A percentile compares a stretch with the other conserved stretches of the same genome.
phyloP scores from a whole-genome alignment of 53 echinoderm and acorn worm genomes.

The Mesocentrotus franciscanus region DNA sequence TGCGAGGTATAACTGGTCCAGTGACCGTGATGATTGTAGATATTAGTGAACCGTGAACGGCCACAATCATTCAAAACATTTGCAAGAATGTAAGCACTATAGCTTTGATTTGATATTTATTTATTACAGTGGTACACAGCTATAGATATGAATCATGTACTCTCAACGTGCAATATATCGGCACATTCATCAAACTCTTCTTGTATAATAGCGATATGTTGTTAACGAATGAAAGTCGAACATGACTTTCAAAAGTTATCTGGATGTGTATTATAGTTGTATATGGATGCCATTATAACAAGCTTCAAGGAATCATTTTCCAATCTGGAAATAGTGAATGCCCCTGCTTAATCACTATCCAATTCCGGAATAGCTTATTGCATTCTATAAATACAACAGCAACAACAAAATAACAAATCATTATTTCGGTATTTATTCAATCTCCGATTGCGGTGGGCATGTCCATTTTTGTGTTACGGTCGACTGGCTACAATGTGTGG shows the following conservation, averaged over 20 bases:
- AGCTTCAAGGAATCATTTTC: not conserved
- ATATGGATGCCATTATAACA: no score
- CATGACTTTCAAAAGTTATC: not conserved
- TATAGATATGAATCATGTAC: no score
- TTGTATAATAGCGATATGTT: no score
- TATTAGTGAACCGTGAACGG: not conserved
- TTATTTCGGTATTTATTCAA: conserved; percentile 42
- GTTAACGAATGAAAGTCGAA: not conserved
- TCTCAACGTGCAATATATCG: no score
- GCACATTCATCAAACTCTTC: no score
- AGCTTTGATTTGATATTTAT: not conserved
- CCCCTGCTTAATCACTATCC: not conserved
- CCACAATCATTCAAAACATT: not conserved
- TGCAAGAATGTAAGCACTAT: not conserved
- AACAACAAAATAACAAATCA: not conserved
- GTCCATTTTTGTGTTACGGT: conserved; percentile 23
- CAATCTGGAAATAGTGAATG: not conserved
- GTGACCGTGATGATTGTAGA: not conserved
- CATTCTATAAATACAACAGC: not conserved
- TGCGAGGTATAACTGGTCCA: not conserved
- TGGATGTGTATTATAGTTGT: not conserved
- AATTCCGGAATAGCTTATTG: not conserved
- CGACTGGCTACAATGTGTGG: conserved; percentile 7
- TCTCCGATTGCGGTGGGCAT: not conserved
- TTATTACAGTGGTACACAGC: no score